Conservation (phyloP, 2,797 vertebrate species). For the Microhierax caerulescens region DNA sequence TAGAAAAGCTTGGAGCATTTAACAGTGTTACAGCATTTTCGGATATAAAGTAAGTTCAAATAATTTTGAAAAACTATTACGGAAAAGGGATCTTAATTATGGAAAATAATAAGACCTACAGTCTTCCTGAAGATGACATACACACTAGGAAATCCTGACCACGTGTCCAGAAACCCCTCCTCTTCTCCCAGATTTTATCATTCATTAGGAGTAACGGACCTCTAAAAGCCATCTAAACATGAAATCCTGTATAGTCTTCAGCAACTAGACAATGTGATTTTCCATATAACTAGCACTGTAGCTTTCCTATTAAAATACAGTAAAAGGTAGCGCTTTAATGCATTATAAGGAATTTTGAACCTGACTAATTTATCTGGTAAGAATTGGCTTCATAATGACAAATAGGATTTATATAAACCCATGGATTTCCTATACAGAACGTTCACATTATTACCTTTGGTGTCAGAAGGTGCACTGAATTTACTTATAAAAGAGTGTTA, state of each 20-base stretch:
- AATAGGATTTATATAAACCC: background rate
- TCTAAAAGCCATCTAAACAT: background rate
- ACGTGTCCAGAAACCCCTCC: background rate
- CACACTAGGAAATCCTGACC: background rate
- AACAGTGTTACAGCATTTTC: background rate
- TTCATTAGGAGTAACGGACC: background rate
- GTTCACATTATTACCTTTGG: background rate
- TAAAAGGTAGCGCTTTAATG: background rate
- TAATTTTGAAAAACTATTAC: background rate
- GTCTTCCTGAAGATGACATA: background rate
- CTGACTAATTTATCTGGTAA: background rate
- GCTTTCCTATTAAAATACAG: background rate
- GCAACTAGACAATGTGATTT: background rate
- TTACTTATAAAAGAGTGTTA: background rate
- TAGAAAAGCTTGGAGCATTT: background rate
- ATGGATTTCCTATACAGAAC: background rate
- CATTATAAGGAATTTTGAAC: background rate
- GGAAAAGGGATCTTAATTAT: background rate
- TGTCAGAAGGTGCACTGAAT: background rate
- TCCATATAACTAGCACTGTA: background rate
- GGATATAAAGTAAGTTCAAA: background rate
- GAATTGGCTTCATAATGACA: background rate
- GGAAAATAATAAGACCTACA: background rate
- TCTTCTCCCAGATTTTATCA: background rate
- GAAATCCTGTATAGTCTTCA: background rate